phyloP scores from a whole-genome alignment of 2,113 vertebrate genomes.

The Pionites leucogaster region DNA sequence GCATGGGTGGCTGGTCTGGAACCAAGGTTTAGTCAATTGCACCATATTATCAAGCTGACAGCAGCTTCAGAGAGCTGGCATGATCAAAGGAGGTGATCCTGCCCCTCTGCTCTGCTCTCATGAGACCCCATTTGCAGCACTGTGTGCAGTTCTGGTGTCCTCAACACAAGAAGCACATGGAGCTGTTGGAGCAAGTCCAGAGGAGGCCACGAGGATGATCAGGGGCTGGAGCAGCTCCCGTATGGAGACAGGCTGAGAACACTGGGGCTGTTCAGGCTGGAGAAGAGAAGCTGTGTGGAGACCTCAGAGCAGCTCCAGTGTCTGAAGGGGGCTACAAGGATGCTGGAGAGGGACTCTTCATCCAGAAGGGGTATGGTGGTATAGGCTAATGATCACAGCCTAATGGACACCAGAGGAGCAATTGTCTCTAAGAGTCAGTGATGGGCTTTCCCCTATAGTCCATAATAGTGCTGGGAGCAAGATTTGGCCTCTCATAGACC shows the following conservation, averaged over 20 bases:
- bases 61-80: background rate
- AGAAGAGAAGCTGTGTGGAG: background rate
- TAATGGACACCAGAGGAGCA: background rate
- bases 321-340: background rate
- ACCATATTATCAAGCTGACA: rapidly evolving
- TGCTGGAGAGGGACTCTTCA: background rate
- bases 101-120: background rate
- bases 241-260: background rate
- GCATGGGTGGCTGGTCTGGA: background rate
- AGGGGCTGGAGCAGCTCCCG: background rate
- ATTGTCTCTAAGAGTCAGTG: rapidly evolving
- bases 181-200: background rate
- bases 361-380: background rate
- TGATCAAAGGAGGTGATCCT: background rate
- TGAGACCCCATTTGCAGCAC: background rate
- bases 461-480: background rate
- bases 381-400: background rate
- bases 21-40: background rate
- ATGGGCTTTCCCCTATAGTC: background rate
- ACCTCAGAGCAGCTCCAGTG: background rate
- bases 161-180: background rate
- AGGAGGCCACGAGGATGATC: background rate
- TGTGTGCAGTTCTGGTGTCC: background rate
- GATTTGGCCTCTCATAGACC: background rate
- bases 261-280: too few relatives aligned